Percentiles rank a stretch among this genome's conserved stretches.
phyloP scores from a whole-genome alignment of 2,797 vertebrate species.

The Phrynocephalus forsythii region DNA sequence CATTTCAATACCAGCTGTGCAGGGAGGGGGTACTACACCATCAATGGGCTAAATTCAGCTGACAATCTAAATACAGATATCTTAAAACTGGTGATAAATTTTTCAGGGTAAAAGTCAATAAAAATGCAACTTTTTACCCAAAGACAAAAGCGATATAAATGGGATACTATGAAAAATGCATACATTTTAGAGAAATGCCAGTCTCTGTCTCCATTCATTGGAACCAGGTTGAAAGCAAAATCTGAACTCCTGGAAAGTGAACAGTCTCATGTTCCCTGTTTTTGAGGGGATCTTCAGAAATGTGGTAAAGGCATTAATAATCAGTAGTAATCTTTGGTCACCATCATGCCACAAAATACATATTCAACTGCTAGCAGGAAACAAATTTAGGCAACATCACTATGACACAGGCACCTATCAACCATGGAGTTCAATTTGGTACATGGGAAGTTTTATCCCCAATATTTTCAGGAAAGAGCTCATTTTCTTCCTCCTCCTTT shows the following conservation, averaged over 20 bases:
- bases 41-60: background rate
- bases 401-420: constrained; percentile 10
- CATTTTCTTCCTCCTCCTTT: constrained; percentile 2
- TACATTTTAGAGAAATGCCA: background rate
- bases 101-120: constrained; percentile 49
- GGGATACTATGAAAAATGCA: background rate
- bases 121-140: background rate
- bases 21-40: constrained; percentile 5
- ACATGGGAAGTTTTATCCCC: background rate
- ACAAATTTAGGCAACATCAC: constrained; percentile 3
- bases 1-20: background rate
- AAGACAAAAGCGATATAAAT: background rate
- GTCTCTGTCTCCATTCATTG: background rate
- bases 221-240: background rate
- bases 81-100: constrained; percentile 59
- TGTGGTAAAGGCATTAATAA: background rate
- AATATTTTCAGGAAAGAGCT: constrained; percentile 1
- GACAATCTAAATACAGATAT: constrained; percentile 42
- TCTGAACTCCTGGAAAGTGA: background rate
- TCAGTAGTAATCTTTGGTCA: constrained; percentile 1
- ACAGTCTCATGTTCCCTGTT: too few species aligned
- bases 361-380: constrained; percentile 14
- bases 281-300: background rate
- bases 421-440: background rate
- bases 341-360: background rate